Base-by-base conservation (phyloP, 2,113 vertebrate species). In the Lutjanus erythropterus region DNA sequence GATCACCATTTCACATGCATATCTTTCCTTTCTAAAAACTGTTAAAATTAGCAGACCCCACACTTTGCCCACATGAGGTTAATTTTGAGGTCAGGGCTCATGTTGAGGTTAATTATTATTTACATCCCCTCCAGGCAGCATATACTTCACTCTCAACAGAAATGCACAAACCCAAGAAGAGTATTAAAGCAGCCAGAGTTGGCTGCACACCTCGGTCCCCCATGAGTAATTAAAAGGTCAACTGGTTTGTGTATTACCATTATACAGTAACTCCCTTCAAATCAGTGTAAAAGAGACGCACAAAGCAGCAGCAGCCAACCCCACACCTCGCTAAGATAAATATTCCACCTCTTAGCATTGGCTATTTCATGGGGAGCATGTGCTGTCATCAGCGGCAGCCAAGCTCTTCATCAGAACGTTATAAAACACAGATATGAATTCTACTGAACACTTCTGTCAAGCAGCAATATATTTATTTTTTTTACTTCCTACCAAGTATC, bases 191-290 rank as follows among this genome's bases (percentile, higher is more conserved):
- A 50, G 80, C 68, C n/a, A 56, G 83, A 60, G 70, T 53, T 75
- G 79, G 71, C 85, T 81, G 73, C 9, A 10, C 73, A 68, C 71
- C 35, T 53, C 3, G 19, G 56, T 88, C 83, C 65, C 78, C 21
- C 9, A 19, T 56, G 78, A 23, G 23, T 37, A 75, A 84, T 84
- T 84, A 78, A 77, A 84, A 89, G 88, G 73, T 88, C 72, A 75
- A 46, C 75, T 73, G 47, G 64, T 79, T 66, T 73, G 64, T 75
- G 46, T 72, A 73, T 71, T 61, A 83, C 70, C 29, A 61, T 71
- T 35, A 55, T 29, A 62, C 62, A 78, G 69, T n/a, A 61, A 79
- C 62, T 81, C 47, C 67, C 33, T 52, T 84, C 44, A 81, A 72
- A 80, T 60, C 44, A 62, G 44, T 59, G 55, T 74, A 74, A 80